phyloP scores from a whole-genome alignment of 2,888 invertebrate genomes.

The Pachycephus smyrnensis region DNA sequence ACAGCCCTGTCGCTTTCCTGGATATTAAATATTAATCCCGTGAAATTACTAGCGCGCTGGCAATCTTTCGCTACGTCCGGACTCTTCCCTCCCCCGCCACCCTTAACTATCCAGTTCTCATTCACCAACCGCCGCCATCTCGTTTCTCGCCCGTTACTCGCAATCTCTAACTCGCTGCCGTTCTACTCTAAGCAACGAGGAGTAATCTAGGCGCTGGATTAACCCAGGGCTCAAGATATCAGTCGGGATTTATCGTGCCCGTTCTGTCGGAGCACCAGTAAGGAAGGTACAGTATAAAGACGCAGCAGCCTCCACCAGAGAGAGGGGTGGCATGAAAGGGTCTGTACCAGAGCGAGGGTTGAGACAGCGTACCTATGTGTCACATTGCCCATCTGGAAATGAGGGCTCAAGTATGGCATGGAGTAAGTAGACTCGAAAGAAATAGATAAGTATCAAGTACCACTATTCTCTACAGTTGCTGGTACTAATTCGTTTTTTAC shows the following conservation, averaged over 20 bases:
- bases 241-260: conserved; percentile 53
- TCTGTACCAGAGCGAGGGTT: background rate
- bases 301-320: background rate
- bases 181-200: conserved; percentile 54
- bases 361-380: background rate
- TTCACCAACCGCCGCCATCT: conserved; percentile 26
- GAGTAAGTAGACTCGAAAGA: background rate
- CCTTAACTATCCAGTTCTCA: conserved; percentile 28
- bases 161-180: conserved; percentile 50
- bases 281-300: background rate
- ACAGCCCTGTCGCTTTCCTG: conserved; percentile 39
- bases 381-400: background rate
- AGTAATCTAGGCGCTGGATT: conserved; percentile 63
- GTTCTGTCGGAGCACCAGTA: conserved; percentile 3
- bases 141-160: conserved; percentile 46
- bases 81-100: conserved; percentile 34
- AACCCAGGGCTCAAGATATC: conserved; percentile 62
- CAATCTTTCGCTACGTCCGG: conserved; percentile 38
- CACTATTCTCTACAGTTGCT: background rate
- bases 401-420: background rate
- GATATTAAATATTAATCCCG: conserved; percentile 66
- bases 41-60: conserved; percentile 60
- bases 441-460: background rate
- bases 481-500: background rate
- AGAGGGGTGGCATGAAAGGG: background rate